Evolutionary conservation across 2,888 invertebrate species (phyloP).

Genomic region (Drosophila testacea): DNA sequence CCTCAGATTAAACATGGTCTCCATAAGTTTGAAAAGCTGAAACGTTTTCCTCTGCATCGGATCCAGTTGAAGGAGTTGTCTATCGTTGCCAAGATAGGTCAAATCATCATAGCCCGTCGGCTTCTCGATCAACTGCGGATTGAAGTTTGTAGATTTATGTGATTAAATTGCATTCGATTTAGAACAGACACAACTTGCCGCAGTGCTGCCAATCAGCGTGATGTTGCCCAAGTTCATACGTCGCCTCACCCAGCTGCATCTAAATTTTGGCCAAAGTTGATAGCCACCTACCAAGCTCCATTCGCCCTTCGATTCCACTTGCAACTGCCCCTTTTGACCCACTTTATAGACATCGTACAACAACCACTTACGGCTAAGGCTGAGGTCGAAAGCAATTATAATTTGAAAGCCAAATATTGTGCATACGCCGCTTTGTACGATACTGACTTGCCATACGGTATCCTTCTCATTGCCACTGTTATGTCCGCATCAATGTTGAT

Average conservation of each 20-base stretch:
- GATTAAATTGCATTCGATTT: background rate
- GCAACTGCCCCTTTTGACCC: slow-evolving; percentile 54
- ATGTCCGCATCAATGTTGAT: slow-evolving; percentile 81
- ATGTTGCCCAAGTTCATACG: slow-evolving; percentile 72
- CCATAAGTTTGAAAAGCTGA: slow-evolving; percentile 69
- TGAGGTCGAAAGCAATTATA: slow-evolving; percentile 24
- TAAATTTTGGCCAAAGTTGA: slow-evolving; percentile 46
- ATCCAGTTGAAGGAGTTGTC: slow-evolving; percentile 69
- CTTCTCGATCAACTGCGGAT: slow-evolving; percentile 66
- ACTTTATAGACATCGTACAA: slow-evolving; percentile 80
- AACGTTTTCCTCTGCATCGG: slow-evolving; percentile 82
- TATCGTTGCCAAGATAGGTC: slow-evolving; percentile 61
- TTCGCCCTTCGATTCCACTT: slow-evolving; percentile 67
- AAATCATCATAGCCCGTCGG: slow-evolving; percentile 51
- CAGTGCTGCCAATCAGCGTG: slow-evolving; percentile 66
- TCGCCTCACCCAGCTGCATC: slow-evolving; percentile 61
- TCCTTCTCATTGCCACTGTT: slow-evolving; percentile 69
- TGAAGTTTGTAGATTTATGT: slow-evolving; percentile 1
- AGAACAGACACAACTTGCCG: slow-evolving; percentile 39
- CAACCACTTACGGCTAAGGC: slow-evolving; percentile 31
- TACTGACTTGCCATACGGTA: slow-evolving; percentile 44
- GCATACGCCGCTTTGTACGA: background rate
- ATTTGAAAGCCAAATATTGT: slow-evolving; percentile 9
- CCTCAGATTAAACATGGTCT: slow-evolving; percentile 76
- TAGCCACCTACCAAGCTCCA: slow-evolving; percentile 71